Conservation (phyloP, 1,140 invertebrate species). For the Penaeus japonicus region DNA sequence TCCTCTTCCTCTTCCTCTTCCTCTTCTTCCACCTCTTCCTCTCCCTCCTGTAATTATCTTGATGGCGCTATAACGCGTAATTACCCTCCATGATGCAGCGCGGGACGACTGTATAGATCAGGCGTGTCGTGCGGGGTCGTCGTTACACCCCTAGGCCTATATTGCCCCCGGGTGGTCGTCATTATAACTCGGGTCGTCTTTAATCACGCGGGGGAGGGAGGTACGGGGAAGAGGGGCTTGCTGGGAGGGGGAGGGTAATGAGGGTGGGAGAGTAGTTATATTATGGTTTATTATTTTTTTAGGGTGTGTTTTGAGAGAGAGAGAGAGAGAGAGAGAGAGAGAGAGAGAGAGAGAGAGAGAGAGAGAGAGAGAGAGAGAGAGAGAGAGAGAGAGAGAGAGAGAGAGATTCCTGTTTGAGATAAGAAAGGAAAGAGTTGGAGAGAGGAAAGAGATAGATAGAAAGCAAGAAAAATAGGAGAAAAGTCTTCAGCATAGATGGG, state of each 20-base stretch:
- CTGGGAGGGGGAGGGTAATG: neutral
- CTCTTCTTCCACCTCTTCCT: no score
- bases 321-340: neutral
- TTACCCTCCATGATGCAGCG: no score
- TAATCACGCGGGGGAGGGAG: neutral
- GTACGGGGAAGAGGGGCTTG: neutral
- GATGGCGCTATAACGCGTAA: no score
- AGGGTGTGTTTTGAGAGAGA: neutral
- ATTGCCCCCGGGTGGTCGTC: no score
- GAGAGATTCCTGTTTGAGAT: neutral
- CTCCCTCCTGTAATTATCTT: no score
- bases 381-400: neutral
- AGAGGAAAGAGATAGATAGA: constrained; percentile 10
- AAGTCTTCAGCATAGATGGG: no score
- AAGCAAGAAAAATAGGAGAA: neutral
- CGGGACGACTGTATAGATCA: no score
- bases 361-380: neutral
- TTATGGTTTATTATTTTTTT: neutral
- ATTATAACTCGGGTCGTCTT: no score
- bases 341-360: neutral
- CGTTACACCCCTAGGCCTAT: no score
- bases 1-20: no score
- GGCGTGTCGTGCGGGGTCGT: no score
- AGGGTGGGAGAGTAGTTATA: neutral
- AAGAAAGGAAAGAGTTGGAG: neutral